These are phyloP conservation scores for Aporophyla lueneburgensis DNA, from an alignment of 2,888 invertebrate genomes.

Conservation along the genomic window DNA sequence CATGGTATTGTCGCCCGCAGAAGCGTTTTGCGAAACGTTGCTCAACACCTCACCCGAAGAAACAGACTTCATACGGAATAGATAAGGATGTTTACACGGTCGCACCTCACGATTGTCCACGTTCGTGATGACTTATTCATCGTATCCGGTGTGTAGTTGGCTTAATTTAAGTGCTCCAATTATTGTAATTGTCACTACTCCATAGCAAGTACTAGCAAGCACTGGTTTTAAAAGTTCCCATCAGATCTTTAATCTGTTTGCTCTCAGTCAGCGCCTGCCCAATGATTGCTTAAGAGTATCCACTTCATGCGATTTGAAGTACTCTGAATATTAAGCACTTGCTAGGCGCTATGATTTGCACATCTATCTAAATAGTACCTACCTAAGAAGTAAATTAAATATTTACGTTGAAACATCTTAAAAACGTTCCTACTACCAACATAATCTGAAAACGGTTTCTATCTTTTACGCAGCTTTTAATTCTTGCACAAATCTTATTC, in stretches of 20 bases:
- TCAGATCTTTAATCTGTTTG: neutral
- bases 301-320: neutral
- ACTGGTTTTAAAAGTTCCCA: neutral
- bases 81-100: slow-evolving; percentile 77
- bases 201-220: neutral
- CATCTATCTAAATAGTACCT: slow-evolving; percentile 5
- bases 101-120: slow-evolving; percentile 66
- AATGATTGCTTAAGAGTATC: neutral
- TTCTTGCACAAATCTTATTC: slow-evolving; percentile 22
- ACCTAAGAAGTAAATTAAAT: neutral
- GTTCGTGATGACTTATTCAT: slow-evolving; percentile 52
- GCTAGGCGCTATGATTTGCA: slow-evolving; percentile 36
- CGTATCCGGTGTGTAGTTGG: slow-evolving; percentile 51
- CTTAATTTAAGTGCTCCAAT: slow-evolving; percentile 28
- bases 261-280: slow-evolving; percentile 38
- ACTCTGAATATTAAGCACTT: slow-evolving; percentile 23
- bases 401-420: neutral
- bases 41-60: slow-evolving; percentile 78
- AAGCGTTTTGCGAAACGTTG: slow-evolving; percentile 88
- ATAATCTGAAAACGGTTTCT: neutral
- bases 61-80: slow-evolving; percentile 73
- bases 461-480: neutral
- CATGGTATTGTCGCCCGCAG: slow-evolving; percentile 86
- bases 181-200: slow-evolving; percentile 12
- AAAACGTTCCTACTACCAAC: neutral